Conservation (phyloP, 2,113 vertebrate genomes). For the Falcunculus frontatus region DNA sequence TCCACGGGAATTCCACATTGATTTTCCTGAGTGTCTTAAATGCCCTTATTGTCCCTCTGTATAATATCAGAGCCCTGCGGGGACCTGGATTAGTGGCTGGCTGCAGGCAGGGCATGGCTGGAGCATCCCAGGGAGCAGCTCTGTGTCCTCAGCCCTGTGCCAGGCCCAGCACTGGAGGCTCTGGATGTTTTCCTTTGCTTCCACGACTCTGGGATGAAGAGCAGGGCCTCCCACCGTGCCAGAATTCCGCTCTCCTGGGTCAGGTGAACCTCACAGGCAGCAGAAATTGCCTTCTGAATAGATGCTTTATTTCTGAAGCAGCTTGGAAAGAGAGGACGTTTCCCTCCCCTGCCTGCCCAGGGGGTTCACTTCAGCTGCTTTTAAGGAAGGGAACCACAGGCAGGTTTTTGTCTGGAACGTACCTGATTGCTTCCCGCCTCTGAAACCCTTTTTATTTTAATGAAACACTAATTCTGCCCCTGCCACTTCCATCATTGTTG, state of each 20-base stretch:
- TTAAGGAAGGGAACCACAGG: not conserved
- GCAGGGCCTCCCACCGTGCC: not conserved
- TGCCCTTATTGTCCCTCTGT: not conserved
- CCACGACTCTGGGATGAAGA: not conserved
- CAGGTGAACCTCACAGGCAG: conserved; percentile 16
- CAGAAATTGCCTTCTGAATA: not conserved
- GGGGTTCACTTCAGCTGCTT: not conserved
- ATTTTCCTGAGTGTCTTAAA: not conserved
- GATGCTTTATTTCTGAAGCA: not conserved
- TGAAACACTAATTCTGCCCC: not conserved
- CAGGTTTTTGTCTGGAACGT: not conserved
- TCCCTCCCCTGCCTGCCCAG: not conserved
- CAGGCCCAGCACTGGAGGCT: not conserved
- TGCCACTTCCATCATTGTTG: not conserved
- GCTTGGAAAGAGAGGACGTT: not conserved
- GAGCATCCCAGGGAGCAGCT: not conserved
- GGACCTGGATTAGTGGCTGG: not conserved
- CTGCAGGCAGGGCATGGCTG: not conserved
- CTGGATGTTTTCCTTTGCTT: not conserved
- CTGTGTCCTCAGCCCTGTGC: not conserved
- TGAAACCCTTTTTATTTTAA: not conserved
- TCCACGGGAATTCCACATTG: not conserved
- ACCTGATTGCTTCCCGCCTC: not conserved
- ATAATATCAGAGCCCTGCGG: not conserved
- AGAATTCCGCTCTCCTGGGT: not conserved